These are phyloP conservation scores for Mus spretus DNA, from an alignment of 2,797 vertebrate species.

Conservation along the genomic window DNA sequence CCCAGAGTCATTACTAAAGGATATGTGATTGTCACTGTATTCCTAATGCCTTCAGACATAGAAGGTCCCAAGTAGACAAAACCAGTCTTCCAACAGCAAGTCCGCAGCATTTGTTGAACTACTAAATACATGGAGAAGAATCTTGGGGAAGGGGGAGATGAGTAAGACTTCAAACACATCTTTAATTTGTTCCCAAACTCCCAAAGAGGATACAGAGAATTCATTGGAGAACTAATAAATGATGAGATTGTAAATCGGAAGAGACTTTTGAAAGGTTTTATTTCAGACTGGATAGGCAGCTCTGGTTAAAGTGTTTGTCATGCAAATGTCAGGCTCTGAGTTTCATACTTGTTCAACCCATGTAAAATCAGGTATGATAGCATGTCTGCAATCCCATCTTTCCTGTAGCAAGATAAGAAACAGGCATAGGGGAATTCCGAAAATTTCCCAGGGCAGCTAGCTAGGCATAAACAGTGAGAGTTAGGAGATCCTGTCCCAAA, in stretches of 20 bases:
- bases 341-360: not conserved
- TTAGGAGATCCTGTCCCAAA: not conserved
- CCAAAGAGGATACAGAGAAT: not conserved
- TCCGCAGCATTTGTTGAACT: not conserved
- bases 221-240: slow-evolving; percentile 19
- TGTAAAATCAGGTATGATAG: not conserved
- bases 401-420: not conserved
- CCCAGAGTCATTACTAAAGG: slow-evolving; percentile 27
- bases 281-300: not conserved
- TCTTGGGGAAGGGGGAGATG: not conserved
- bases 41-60: not conserved
- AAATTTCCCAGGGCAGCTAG: not conserved
- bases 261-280: not conserved
- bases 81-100: not conserved
- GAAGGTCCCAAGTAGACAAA: slow-evolving; percentile 22
- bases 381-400: not conserved
- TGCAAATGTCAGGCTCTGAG: not conserved
- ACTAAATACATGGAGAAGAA: not conserved
- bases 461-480: not conserved
- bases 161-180: not conserved
- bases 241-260: not conserved
- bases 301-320: not conserved
- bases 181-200: not conserved
- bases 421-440: not conserved
- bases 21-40: not conserved